These are phyloP conservation scores for Atherinosoma microstoma DNA, from an alignment of 2,797 vertebrate species.

Conservation along the genomic window DNA sequence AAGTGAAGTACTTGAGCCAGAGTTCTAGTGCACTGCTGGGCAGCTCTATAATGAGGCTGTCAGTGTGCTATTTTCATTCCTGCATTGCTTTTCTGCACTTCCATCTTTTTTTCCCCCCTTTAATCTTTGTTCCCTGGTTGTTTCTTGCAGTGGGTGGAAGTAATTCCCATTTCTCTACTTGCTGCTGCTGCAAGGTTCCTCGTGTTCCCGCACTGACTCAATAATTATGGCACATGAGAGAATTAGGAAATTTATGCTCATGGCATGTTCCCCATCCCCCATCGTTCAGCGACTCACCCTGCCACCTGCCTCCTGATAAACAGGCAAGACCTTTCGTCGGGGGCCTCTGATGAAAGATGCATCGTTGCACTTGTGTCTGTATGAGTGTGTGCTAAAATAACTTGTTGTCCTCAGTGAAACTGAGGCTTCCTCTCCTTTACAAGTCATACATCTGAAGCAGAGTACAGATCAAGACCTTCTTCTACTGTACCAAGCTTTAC, in stretches of 20 bases:
- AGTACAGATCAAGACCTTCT: slow-evolving; percentile 23
- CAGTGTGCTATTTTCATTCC: not conserved
- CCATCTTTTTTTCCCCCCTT: not conserved
- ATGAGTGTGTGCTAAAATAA: not conserved
- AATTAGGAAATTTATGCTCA: slow-evolving; percentile 50
- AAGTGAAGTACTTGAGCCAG: not conserved
- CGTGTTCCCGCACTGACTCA: slow-evolving; percentile 27
- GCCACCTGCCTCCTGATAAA: slow-evolving; percentile 62
- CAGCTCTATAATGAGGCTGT: slow-evolving; percentile 8
- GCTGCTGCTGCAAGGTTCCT: slow-evolving; percentile 44
- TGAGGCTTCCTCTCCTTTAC: not conserved
- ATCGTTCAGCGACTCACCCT: slow-evolving; percentile 25
- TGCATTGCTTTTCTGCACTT: not conserved
- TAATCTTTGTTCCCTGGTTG: not conserved
- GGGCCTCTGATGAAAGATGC: slow-evolving; percentile 38
- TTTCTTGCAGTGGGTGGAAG: not conserved
- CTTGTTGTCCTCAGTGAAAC: not conserved
- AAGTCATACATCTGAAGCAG: slow-evolving; percentile 4
- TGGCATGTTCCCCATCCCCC: slow-evolving; percentile 59
- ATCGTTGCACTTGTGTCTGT: not conserved
- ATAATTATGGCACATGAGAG: slow-evolving; percentile 17
- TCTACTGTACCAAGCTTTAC: slow-evolving; percentile 36
- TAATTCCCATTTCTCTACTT: not conserved
- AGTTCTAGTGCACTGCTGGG: not conserved
- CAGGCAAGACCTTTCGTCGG: slow-evolving; percentile 40